Conservation (phyloP, 2,888 invertebrate genomes). For the Cordylochernes scorpioides region DNA sequence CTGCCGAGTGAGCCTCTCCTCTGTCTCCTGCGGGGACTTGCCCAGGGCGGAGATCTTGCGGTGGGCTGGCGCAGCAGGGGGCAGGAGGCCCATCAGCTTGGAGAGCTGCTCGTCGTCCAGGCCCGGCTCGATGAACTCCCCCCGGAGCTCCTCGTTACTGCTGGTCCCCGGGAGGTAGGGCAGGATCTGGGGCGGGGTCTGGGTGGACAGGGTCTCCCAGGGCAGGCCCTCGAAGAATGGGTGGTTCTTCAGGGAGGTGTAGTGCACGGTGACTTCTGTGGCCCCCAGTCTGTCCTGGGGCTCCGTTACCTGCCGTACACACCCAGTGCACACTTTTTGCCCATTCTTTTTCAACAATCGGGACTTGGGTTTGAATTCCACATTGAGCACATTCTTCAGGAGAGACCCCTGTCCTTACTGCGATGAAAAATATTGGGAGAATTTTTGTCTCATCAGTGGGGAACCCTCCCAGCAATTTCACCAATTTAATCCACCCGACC, state of each 20-base stretch:
- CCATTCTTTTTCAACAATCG: not conserved
- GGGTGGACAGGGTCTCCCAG: conserved; percentile 47
- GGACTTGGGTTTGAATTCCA: too few relatives aligned
- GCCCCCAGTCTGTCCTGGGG: conserved; percentile 55
- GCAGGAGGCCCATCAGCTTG: conserved; percentile 41
- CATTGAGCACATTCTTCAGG: too few relatives aligned
- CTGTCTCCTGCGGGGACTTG: conserved; percentile 16
- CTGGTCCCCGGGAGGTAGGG: conserved; percentile 49
- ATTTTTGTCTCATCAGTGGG: too few relatives aligned
- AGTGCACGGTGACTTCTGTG: conserved; percentile 36
- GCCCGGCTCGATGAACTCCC: conserved; percentile 56
- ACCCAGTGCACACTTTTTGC: not conserved
- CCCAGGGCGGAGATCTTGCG: conserved; percentile 11
- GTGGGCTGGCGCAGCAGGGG: conserved; percentile 24
- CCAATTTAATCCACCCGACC: too few relatives aligned
- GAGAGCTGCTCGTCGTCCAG: conserved; percentile 53
- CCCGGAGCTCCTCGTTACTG: conserved; percentile 36
- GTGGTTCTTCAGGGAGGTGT: conserved; percentile 57
- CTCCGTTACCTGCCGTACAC: conserved; percentile 32
- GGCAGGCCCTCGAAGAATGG: conserved; percentile 48
- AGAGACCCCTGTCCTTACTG: too few relatives aligned
- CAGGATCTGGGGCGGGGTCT: conserved; percentile 51
- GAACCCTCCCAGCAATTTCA: too few relatives aligned
- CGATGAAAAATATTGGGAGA: too few relatives aligned
- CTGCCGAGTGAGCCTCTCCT: conserved; percentile 33